Conservation (phyloP, 2,797 vertebrate species). For the Hirundo rustica region DNA sequence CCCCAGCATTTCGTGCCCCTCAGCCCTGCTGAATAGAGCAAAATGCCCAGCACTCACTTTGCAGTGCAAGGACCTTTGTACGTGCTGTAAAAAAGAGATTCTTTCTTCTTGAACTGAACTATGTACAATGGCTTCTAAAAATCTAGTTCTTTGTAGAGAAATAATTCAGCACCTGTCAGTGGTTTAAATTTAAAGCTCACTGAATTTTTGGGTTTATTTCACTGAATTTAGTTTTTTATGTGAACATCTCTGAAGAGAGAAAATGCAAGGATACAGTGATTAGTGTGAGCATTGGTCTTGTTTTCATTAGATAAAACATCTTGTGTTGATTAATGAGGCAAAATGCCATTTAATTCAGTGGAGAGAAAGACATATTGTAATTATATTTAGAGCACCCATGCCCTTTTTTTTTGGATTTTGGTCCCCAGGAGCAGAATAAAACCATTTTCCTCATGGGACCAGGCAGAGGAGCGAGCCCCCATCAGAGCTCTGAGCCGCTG, state of each 20-base stretch:
- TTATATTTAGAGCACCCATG: background rate
- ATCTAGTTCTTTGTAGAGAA: background rate
- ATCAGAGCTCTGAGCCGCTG: background rate
- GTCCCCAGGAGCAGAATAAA: background rate
- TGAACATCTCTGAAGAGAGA: background rate
- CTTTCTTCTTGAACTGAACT: background rate
- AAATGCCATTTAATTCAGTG: background rate
- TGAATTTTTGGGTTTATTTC: background rate
- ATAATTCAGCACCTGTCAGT: background rate
- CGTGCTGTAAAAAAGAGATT: accelerated
- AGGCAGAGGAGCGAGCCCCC: background rate
- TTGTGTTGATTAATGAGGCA: background rate
- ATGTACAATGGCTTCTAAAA: background rate
- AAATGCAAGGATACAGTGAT: background rate
- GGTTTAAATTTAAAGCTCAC: background rate
- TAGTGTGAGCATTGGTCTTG: background rate
- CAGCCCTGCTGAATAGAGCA: background rate
- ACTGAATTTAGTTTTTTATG: background rate
- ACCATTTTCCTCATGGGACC: background rate
- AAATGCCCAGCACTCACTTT: background rate
- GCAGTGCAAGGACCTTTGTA: background rate
- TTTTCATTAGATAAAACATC: background rate
- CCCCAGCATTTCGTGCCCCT: background rate
- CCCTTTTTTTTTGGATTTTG: background rate
- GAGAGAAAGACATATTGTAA: background rate